Percentiles rank a stretch among this genome's conserved stretches.
phyloP scores from a whole-genome alignment of 2,797 vertebrate species.

The Gadopsis marmoratus region DNA sequence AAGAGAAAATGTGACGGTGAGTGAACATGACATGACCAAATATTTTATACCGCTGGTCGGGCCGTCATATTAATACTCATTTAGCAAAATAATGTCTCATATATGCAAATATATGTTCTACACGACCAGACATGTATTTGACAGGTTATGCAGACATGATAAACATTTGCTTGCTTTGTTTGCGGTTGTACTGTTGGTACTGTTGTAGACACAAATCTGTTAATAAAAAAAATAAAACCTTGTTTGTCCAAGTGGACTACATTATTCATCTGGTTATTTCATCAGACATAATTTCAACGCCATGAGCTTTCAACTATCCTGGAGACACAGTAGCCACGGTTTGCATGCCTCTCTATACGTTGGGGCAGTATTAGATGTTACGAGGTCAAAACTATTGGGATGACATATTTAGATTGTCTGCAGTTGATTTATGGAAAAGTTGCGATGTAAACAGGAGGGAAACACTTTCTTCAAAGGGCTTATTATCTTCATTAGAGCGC shows the following conservation, averaged over 20 bases:
- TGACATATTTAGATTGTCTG: neutral
- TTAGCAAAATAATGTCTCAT: too few relatives aligned
- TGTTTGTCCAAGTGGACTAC: too few relatives aligned
- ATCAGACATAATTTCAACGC: neutral
- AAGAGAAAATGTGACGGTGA: too few relatives aligned
- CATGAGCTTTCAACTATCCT: neutral
- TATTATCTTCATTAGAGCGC: neutral
- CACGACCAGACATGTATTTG: too few relatives aligned
- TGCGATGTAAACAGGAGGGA: neutral
- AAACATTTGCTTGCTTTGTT: too few relatives aligned
- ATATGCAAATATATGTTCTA: too few relatives aligned
- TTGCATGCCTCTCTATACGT: neutral
- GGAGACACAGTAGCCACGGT: neutral
- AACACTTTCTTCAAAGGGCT: neutral
- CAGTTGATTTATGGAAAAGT: neutral
- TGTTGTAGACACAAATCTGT: too few relatives aligned
- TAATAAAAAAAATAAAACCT: too few relatives aligned
- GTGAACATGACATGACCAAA: neutral
- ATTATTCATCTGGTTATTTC: neutral
- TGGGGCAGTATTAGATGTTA: neutral
- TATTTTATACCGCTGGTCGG: neutral
- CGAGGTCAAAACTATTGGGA: neutral
- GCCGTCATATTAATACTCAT: too few relatives aligned
- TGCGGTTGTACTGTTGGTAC: too few relatives aligned
- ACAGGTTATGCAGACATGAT: too few relatives aligned